Percentiles rank a stretch among this genome's conserved stretches.
Conservation (phyloP, 2,888 invertebrate genomes). For the Drosophila ezoana region DNA sequence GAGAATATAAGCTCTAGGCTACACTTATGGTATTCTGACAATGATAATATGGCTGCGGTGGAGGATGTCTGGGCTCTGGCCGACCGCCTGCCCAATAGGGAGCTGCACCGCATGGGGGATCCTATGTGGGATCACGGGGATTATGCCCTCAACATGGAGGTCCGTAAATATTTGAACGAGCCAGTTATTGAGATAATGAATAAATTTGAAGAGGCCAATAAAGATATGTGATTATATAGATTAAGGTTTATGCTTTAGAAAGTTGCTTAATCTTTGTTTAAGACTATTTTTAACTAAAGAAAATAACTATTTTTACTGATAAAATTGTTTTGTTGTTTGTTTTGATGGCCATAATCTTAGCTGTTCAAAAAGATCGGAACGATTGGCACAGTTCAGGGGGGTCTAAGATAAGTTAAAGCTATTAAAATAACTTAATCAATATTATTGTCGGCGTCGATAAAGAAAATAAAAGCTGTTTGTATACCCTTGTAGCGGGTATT, state of each 20-base stretch:
- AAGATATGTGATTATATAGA: constrained; percentile 23
- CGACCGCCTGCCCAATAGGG: constrained; percentile 57
- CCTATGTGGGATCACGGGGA: constrained; percentile 70
- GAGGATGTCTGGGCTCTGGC: constrained; percentile 67
- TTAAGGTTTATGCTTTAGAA: background rate
- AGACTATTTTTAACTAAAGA: background rate
- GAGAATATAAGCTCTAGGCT: constrained; percentile 58
- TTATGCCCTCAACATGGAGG: constrained; percentile 54
- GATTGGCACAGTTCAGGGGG: background rate
- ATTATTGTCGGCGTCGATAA: background rate
- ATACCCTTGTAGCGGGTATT: too few relatives aligned
- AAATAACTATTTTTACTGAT: background rate
- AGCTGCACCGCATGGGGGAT: constrained; percentile 63
- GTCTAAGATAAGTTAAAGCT: constrained; percentile 5
- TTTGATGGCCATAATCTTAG: background rate
- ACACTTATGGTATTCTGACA: constrained; percentile 77
- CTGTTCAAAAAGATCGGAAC: background rate
- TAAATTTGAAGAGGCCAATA: constrained; percentile 47
- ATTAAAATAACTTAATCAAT: background rate
- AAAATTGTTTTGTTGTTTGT: background rate
- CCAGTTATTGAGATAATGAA: constrained; percentile 68
- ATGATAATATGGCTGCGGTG: constrained; percentile 72
- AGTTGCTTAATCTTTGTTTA: constrained; percentile 13
- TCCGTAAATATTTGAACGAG: constrained; percentile 65
- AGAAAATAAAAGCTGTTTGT: background rate